Conservation (phyloP, 2,113 vertebrate species). For the Myrmecophaga tridactyla region DNA sequence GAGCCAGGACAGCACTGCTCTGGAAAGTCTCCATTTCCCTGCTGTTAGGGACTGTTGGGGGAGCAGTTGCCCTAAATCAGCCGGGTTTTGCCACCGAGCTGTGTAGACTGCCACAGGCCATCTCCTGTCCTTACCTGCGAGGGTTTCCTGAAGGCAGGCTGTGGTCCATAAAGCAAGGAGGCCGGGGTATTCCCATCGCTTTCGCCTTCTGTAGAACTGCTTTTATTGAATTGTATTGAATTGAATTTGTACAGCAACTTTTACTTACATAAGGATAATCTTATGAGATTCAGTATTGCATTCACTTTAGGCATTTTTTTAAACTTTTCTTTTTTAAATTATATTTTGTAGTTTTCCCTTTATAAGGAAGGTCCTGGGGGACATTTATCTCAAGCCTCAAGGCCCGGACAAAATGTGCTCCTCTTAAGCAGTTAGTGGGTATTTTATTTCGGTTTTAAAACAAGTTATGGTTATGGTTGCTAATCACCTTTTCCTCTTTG, state of each 20-base stretch:
- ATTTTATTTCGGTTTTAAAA: conserved; percentile 41
- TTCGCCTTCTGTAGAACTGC: background rate
- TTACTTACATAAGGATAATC: background rate
- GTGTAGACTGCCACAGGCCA: no score
- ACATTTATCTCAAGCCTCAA: background rate
- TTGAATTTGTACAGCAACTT: background rate
- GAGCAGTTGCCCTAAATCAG: rapidly evolving
- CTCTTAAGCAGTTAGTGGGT: background rate
- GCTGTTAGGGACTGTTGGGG: background rate
- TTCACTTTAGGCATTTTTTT: background rate
- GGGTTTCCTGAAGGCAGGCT: background rate
- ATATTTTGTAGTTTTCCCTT: conserved; percentile 28
- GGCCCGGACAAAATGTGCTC: background rate
- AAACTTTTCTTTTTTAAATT: no score
- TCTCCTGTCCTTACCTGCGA: background rate
- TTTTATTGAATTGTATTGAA: background rate
- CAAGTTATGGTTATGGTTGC: background rate
- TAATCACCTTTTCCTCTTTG: conserved; percentile 21
- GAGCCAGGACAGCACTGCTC: background rate
- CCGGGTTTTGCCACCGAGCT: no score
- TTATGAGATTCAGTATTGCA: background rate
- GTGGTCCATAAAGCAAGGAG: background rate
- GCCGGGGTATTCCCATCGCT: no score
- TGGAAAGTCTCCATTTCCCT: background rate
- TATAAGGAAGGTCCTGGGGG: background rate